Conservation (phyloP, 2,888 invertebrate species). For the Empis livida region DNA sequence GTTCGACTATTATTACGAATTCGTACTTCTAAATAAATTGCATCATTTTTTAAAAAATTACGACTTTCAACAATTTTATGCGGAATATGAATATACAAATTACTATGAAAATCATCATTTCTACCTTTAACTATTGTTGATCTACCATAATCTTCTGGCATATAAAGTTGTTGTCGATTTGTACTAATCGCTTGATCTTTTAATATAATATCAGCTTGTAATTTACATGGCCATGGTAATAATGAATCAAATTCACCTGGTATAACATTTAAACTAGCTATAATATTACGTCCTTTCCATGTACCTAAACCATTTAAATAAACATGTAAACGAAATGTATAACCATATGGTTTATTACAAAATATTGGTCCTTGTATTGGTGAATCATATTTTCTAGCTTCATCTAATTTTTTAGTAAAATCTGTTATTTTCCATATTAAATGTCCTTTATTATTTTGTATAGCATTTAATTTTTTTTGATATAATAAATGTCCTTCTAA, state of each 20-base stretch:
- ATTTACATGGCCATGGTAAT: conserved; percentile 58
- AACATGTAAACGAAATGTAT: conserved; percentile 56
- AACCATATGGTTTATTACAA: conserved; percentile 58
- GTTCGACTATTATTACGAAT: background rate
- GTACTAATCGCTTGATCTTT: conserved; percentile 46
- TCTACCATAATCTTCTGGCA: conserved; percentile 52
- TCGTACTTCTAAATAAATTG: conserved; percentile 26
- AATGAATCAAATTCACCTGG: conserved; percentile 59
- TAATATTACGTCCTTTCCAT: conserved; percentile 61
- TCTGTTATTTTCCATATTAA: conserved; percentile 59
- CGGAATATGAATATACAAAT: conserved; percentile 34
- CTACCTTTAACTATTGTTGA: conserved; percentile 43
- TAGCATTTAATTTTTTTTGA: conserved; percentile 28
- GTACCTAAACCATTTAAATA: conserved; percentile 62
- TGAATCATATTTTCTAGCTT: conserved; percentile 49
- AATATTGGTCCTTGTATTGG: conserved; percentile 55
- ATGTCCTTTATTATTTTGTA: conserved; percentile 38
- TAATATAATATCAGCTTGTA: conserved; percentile 50
- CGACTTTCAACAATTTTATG: conserved; percentile 28
- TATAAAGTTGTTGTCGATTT: conserved; percentile 11
- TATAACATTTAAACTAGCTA: conserved; percentile 53
- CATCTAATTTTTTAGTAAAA: conserved; percentile 49
- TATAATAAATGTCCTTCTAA: conserved; percentile 34
- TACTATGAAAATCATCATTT: conserved; percentile 32
- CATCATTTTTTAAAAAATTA: conserved; percentile 31